Conservation (phyloP, 2,888 invertebrate genomes). For the Celastrina argiolus region DNA sequence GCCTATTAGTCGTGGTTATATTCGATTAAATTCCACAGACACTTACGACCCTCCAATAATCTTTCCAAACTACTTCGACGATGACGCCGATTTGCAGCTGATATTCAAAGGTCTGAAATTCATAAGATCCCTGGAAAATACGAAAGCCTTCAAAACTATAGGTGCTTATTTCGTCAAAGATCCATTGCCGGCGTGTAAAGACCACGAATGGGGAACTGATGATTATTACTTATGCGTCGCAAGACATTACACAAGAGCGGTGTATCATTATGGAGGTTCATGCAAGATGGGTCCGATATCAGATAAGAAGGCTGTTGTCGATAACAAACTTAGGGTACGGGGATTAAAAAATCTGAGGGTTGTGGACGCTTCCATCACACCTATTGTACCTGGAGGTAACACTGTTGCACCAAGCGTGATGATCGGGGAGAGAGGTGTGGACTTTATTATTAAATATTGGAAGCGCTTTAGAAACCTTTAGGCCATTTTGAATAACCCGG, state of each 20-base stretch:
- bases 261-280: slow-evolving; percentile 19
- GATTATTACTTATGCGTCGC: neutral
- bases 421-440: slow-evolving; percentile 42
- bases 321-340: slow-evolving; percentile 18
- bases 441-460: slow-evolving; percentile 50
- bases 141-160: neutral
- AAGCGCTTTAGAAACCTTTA: neutral
- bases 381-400: slow-evolving; percentile 14
- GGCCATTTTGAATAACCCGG: no score
- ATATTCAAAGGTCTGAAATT: slow-evolving; percentile 1
- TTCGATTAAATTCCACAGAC: slow-evolving; percentile 80
- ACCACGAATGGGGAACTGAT: neutral
- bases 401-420: slow-evolving; percentile 27
- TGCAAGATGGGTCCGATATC: slow-evolving; percentile 24
- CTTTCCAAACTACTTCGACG: slow-evolving; percentile 80
- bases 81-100: neutral
- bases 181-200: slow-evolving; percentile 12
- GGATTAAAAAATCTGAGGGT: slow-evolving; percentile 17
- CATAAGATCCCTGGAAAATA: slow-evolving; percentile 6
- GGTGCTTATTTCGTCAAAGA: slow-evolving; percentile 2
- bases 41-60: slow-evolving; percentile 83
- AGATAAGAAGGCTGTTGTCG: slow-evolving; percentile 21
- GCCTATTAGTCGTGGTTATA: slow-evolving; percentile 79
- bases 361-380: slow-evolving; percentile 22
- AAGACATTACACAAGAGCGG: slow-evolving; percentile 11